Evolutionary conservation across 1,140 invertebrate genomes (phyloP), one percentile per base, ranked within the genome.

Genomic region (Aphelinus certus): DNA sequence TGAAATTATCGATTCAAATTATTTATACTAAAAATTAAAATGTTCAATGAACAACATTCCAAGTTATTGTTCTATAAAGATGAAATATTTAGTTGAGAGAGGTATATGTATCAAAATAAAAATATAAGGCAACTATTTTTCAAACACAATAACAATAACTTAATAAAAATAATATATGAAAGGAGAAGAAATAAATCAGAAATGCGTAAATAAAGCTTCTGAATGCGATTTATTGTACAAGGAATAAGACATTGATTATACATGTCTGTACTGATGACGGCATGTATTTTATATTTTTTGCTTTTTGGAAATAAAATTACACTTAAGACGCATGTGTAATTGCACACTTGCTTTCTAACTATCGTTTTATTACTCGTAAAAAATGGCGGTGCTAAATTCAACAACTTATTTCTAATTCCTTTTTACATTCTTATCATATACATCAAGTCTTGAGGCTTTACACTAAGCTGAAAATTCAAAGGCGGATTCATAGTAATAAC

Each of bases 231-330:
- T 74, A 74, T 74, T 67, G 48, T 74, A 74, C 58, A 62, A 73
- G 63, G 61, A 62, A 62, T 42, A 62, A 71, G 53, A 5, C 46
- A 48, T 26, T 46, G 65, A 56, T 68, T 74, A 74, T 60, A 74
- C 51, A 74, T 68, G 60, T 49, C 66, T 60, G 55, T 56, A 60
- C 61, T 5, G 26, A 67, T 74, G 64, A 10, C 66, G 60, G 61
- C 48, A 63, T 63, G 46, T 10, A 10, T 47, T 53, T 3, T n/a
- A 43, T 46, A 6, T 67, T 74, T 74, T 62, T 26, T 46, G 42
- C 43, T 49, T 67, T 67, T n/a, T 68, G 72, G 53, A 74, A 66
- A 68, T 49, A 62, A 48, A 74, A 68, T 74, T 68, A 67, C 65
- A 68, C 47, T 43, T 72, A 67, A 49, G 62, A 61, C 5, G 62